Conservation (phyloP, 2,888 invertebrate species). For the Phyllotreta striolata region DNA sequence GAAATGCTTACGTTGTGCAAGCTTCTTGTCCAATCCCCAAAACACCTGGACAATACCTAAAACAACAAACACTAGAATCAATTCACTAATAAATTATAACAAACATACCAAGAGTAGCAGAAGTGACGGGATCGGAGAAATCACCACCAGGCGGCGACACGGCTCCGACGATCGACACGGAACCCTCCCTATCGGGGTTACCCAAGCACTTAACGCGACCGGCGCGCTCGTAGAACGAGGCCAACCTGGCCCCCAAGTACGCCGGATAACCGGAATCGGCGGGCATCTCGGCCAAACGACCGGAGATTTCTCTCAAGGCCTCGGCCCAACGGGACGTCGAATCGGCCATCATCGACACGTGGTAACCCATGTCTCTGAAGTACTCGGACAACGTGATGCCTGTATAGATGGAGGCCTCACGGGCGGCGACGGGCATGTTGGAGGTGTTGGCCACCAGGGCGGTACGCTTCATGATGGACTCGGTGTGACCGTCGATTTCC, state of each 20-base stretch:
- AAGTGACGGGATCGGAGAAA: slow-evolving; percentile 99
- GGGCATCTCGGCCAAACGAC: slow-evolving; percentile 99
- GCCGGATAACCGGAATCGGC: slow-evolving; percentile 99
- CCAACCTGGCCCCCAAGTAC: slow-evolving; percentile 96
- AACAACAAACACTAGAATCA: neutral
- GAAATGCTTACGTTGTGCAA: slow-evolving; percentile 99
- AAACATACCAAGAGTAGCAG: slow-evolving; percentile 80
- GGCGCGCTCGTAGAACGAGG: slow-evolving; percentile 99
- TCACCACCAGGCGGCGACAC: slow-evolving; percentile 99
- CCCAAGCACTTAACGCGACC: slow-evolving; percentile 97
- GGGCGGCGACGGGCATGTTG: slow-evolving; percentile 99
- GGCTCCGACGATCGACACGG: slow-evolving; percentile 99
- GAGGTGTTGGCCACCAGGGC: slow-evolving; percentile 99
- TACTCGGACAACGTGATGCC: slow-evolving; percentile 99
- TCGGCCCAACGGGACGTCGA: slow-evolving; percentile 99
- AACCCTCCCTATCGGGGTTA: slow-evolving; percentile 97
- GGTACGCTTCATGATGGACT: slow-evolving; percentile 99
- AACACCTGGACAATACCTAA: slow-evolving; percentile 72
- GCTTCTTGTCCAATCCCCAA: slow-evolving; percentile 99
- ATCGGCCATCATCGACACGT: slow-evolving; percentile 99
- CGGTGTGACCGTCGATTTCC: slow-evolving; percentile 95
- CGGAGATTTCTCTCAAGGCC: slow-evolving; percentile 98
- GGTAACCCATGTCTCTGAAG: slow-evolving; percentile 99
- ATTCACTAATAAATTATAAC: neutral
- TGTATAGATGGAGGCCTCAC: slow-evolving; percentile 99